Conservation (phyloP, 2,113 vertebrate species). For the Mirza zaza region DNA sequence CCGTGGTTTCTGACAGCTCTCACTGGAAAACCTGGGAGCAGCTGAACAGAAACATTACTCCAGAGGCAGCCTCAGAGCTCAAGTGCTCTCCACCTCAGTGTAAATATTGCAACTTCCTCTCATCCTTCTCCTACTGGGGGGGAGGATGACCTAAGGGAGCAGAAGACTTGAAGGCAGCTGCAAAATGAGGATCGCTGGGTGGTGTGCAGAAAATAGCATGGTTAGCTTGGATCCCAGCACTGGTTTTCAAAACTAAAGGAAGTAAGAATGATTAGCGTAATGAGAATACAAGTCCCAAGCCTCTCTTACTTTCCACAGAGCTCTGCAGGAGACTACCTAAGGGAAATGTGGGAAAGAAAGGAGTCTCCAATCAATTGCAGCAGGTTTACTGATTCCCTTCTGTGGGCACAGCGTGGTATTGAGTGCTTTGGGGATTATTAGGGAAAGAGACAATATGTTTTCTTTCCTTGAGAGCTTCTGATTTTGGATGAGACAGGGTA, state of each 20-base stretch:
- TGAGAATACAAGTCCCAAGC: background rate
- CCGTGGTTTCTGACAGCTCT: background rate
- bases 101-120: slow-evolving; percentile 56
- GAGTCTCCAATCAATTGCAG: background rate
- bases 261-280: background rate
- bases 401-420: background rate
- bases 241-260: background rate
- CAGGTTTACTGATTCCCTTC: background rate
- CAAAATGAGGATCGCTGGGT: background rate
- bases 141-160: background rate
- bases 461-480: slow-evolving; percentile 11
- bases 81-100: background rate
- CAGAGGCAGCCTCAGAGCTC: background rate
- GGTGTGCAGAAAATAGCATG: background rate
- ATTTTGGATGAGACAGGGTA: background rate
- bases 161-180: background rate
- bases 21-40: background rate
- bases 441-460: background rate
- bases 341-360: fast-evolving
- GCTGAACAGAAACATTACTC: background rate
- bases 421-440: background rate
- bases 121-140: background rate
- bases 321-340: background rate
- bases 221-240: background rate
- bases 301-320: background rate